These are phyloP conservation scores for Lepidocolaptes lacrymiger DNA, from an alignment of 2,797 vertebrate genomes.

Conservation along the genomic window DNA sequence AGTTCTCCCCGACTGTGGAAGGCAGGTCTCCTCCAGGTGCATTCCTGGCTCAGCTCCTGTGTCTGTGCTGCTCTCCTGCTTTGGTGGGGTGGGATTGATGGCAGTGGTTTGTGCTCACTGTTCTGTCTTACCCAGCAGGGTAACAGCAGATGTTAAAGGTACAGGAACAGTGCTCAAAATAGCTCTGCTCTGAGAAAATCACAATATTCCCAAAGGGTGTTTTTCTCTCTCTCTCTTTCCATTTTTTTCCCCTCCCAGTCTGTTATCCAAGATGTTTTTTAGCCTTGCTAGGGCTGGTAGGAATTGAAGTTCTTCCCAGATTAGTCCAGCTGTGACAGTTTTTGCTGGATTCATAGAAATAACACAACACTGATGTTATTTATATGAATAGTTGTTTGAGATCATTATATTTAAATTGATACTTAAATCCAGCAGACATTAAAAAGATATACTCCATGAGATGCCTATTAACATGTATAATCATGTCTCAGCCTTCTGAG, in stretches of 20 bases:
- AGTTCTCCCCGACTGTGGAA: background rate
- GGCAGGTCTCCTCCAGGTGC: background rate
- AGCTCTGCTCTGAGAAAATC: background rate
- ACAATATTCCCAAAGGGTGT: background rate
- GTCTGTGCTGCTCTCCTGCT: background rate
- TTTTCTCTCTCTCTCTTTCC: too few species aligned
- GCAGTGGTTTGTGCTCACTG: background rate
- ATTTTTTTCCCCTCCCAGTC: background rate
- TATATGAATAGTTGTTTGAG: background rate
- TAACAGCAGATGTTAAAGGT: background rate
- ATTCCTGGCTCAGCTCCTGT: rapidly evolving
- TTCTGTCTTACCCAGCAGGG: background rate
- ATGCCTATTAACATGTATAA: background rate
- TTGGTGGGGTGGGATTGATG: background rate
- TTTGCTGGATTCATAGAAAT: background rate
- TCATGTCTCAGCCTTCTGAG: background rate
- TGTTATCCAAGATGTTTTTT: background rate
- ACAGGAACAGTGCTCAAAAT: background rate
- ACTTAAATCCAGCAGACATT: background rate
- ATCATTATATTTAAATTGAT: background rate
- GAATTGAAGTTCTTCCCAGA: background rate
- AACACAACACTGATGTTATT: background rate
- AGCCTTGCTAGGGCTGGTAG: background rate
- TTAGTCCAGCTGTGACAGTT: background rate
- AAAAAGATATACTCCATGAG: background rate